Evolutionary conservation across 2,888 invertebrate species (phyloP).

Genomic region (Epinotia brunnichana): DNA sequence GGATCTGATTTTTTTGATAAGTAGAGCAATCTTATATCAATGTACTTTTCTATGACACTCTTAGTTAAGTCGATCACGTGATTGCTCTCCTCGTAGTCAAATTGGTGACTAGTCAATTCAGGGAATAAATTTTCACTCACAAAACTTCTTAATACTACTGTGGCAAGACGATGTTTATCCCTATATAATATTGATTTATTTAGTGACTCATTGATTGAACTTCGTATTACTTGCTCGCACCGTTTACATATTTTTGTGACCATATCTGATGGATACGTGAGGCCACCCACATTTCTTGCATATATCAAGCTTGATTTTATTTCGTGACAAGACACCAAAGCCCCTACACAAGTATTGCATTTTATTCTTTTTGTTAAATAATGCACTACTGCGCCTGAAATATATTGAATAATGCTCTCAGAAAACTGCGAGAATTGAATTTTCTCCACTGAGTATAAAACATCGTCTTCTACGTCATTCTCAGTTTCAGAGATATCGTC

Average conservation of each 20-base stretch:
- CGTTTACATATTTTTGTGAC: conserved; percentile 43
- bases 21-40: conserved; percentile 31
- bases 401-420: conserved; percentile 33
- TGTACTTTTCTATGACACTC: conserved; percentile 40
- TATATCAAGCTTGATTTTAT: conserved; percentile 32
- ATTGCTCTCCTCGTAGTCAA: conserved; percentile 30
- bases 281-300: conserved; percentile 40
- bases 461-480: conserved; percentile 4
- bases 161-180: conserved; percentile 19
- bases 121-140: too few species aligned
- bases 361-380: conserved; percentile 27
- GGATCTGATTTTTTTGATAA: conserved; percentile 22
- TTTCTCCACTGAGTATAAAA: conserved; percentile 6
- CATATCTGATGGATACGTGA: conserved; percentile 43
- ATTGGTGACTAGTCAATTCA: conserved; percentile 32
- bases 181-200: not conserved
- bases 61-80: conserved; percentile 41
- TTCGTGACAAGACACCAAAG: conserved; percentile 24
- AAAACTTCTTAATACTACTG: too few species aligned
- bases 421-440: conserved; percentile 33
- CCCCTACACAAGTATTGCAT: conserved; percentile 35
- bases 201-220: conserved; percentile 9
- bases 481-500: conserved; percentile 2
- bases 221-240: conserved; percentile 37
- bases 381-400: conserved; percentile 31